Evolutionary conservation across 2,888 invertebrate species (phyloP).

Genomic region (Notodonta ziczac): DNA sequence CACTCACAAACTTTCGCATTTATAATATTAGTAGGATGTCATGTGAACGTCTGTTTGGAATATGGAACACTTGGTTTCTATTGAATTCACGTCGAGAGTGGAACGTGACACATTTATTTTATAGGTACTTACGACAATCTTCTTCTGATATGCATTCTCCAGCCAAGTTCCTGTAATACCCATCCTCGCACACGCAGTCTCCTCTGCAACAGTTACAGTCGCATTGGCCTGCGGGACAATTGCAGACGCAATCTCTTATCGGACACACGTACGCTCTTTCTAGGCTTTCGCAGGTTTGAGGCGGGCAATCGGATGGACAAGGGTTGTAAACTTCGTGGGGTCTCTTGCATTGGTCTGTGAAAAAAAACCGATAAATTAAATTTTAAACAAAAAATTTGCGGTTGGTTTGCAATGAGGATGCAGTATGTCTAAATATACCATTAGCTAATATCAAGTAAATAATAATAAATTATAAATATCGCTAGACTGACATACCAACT

Average conservation of each 20-base stretch:
- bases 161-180: constrained; percentile 37
- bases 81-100: too few relatives aligned
- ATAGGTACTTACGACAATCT: constrained; percentile 41
- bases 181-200: constrained; percentile 48
- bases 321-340: constrained; percentile 26
- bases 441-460: too few relatives aligned
- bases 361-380: not conserved
- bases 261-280: constrained; percentile 24
- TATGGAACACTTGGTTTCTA: too few relatives aligned
- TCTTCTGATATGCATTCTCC: constrained; percentile 37
- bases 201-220: constrained; percentile 17
- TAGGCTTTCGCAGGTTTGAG: constrained; percentile 40
- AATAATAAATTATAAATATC: too few relatives aligned
- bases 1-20: too few relatives aligned
- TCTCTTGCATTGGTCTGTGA: constrained; percentile 12
- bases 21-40: too few relatives aligned
- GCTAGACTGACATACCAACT: too few relatives aligned
- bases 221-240: not conserved
- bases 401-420: too few relatives aligned
- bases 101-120: not conserved
- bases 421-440: too few relatives aligned
- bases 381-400: too few relatives aligned
- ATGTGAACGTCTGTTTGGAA: not conserved
- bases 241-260: not conserved
- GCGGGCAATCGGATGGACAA: constrained; percentile 41